Conservation (phyloP, 2,888 invertebrate species). For the Cephonodes hylas region DNA sequence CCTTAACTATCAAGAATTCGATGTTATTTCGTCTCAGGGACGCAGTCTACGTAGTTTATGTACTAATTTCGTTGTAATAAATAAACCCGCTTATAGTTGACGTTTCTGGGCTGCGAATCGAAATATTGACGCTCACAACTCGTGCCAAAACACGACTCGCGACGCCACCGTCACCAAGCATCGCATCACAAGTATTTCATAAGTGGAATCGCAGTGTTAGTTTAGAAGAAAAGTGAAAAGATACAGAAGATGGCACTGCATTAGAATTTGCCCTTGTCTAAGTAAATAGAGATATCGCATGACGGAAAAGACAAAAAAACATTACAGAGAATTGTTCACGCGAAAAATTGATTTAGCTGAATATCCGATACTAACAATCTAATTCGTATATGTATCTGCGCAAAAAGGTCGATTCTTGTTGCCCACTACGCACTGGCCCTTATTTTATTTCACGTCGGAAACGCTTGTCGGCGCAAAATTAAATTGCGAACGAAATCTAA, state of each 20-base stretch:
- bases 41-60: constrained; percentile 49
- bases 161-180: constrained; percentile 27
- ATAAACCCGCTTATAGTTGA: constrained; percentile 67
- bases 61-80: constrained; percentile 72
- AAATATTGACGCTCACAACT: constrained; percentile 68
- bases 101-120: constrained; percentile 74
- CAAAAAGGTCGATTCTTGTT: background rate
- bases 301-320: background rate
- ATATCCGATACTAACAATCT: background rate
- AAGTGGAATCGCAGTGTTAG: background rate
- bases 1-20: constrained; percentile 5
- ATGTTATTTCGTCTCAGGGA: constrained; percentile 51
- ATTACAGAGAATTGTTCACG: background rate
- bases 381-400: background rate
- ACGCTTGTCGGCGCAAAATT: constrained; percentile 53
- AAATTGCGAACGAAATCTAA: constrained; percentile 54
- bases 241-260: background rate
- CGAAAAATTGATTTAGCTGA: background rate
- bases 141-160: constrained; percentile 64
- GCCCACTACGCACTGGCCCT: constrained; percentile 35
- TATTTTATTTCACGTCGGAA: constrained; percentile 49
- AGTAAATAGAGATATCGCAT: background rate
- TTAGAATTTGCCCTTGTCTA: background rate
- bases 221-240: background rate
- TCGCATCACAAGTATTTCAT: constrained; percentile 12